These are phyloP conservation scores for Leucoraja erinaceus DNA, from an alignment of 2,113 vertebrate genomes.

Conservation along the genomic window DNA sequence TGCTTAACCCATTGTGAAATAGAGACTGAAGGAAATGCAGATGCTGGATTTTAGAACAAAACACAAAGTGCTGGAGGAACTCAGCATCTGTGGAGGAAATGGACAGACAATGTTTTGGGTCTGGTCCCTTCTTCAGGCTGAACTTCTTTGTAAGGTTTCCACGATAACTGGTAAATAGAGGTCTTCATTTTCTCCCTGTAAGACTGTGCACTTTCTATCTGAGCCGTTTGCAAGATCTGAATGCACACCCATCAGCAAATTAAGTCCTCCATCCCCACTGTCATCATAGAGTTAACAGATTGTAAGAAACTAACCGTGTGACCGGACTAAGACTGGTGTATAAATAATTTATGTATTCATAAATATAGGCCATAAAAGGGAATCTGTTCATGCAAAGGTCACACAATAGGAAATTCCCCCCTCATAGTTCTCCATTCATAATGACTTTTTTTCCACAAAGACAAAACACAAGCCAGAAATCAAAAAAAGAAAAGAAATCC, in stretches of 20 bases:
- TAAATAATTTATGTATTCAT: constrained; percentile 16
- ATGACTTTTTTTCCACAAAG: constrained; percentile 14
- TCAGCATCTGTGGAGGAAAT: no score
- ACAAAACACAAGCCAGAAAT: constrained; percentile 1
- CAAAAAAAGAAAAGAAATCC: neutral
- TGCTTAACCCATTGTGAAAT: no score
- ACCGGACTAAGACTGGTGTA: neutral
- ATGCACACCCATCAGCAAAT: no score
- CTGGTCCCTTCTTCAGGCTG: no score
- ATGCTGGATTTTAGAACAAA: no score
- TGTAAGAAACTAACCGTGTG: neutral
- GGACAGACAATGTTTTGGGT: no score
- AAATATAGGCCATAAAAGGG: constrained; percentile 22
- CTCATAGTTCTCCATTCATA: constrained; percentile 1
- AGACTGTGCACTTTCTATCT: neutral
- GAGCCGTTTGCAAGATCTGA: neutral
- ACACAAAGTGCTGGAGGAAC: no score
- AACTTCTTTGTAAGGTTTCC: no score
- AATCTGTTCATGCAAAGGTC: constrained; percentile 16
- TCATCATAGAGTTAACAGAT: neutral
- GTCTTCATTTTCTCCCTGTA: no score
- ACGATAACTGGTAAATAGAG: no score
- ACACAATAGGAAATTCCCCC: constrained; percentile 16
- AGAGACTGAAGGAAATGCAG: no score
- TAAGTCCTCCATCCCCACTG: neutral